Evolutionary conservation across 2,888 invertebrate genomes (phyloP).

Genomic region (Mythimna albipuncta): DNA sequence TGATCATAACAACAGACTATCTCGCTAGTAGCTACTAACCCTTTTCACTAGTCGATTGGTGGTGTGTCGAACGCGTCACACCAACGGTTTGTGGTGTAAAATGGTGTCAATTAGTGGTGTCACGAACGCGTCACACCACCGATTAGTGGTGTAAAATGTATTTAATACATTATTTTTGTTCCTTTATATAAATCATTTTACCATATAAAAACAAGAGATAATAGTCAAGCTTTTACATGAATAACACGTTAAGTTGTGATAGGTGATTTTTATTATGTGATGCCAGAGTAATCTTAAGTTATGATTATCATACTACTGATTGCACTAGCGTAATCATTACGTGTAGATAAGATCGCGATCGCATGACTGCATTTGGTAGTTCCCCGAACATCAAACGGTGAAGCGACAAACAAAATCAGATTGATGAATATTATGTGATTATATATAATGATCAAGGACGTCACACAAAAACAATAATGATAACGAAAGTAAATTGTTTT

Average conservation of each 20-base stretch:
- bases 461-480: neutral
- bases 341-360: constrained; percentile 4
- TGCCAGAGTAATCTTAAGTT: neutral
- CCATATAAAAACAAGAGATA: neutral
- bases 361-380: neutral
- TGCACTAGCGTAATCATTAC: neutral
- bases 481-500: too few relatives aligned
- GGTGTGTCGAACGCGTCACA: too few relatives aligned
- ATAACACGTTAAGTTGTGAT: neutral
- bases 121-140: too few relatives aligned
- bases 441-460: neutral
- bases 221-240: neutral
- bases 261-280: neutral
- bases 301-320: constrained; percentile 11
- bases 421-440: neutral
- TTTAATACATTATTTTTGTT: too few relatives aligned
- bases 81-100: too few relatives aligned
- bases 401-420: neutral
- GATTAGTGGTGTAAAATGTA: too few relatives aligned
- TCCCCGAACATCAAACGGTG: neutral
- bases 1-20: too few relatives aligned
- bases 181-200: too few relatives aligned
- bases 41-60: too few relatives aligned
- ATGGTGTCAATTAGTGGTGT: too few relatives aligned
- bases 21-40: too few relatives aligned